Base-by-base conservation (phyloP, 2,888 invertebrate species). In the Drosophila lutescens region DNA sequence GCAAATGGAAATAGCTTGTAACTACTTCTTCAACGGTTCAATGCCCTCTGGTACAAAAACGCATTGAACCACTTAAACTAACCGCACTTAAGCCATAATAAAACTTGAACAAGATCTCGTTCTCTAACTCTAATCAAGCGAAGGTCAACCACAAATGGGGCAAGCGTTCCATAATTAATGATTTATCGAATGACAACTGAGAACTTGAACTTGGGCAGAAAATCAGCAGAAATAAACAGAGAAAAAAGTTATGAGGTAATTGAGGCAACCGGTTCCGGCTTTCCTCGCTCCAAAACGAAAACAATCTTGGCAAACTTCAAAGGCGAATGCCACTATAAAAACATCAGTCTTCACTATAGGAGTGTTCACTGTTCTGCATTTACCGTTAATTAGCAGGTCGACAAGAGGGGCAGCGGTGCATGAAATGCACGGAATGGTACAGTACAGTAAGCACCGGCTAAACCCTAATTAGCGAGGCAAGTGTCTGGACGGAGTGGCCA, bases 141-240 rank as follows among this genome's bases (percentile, higher is more conserved):
- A 82, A 82, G 81, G 81, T 80, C 84, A 71, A 58, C 79, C 68
- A 46, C 80, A 74, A 78, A 82, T 78, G 76, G 44, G 79, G 65
- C 56, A 78, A 38, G 46, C 55, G 41, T 46, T 56, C 72, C 55
- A 69, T 73, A 76, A 78, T 73, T 86, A 83, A 78, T 78, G 67
- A 43, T 38, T 13, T 15, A 30, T 50, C 51, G 43, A 57, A 68
- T 83, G 84, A 80, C 86, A 80, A 49, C 70, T 71, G 61, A 73
- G 68, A 53, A 61, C 60, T 65, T 63, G 46, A 63, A 57, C 55
- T 55, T 46, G 56, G 26, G 30, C 32, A n/a, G 13, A 17, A 13
- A 4, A 12, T 0, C 17, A 10, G 32, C 49, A 20, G 41, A 23
- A 12, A n/a, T n/a, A 59, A 50, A n/a, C 34, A 23, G 46, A 17